Conservation (phyloP, 2,113 vertebrate genomes). For the Clarias macrocephalus region DNA sequence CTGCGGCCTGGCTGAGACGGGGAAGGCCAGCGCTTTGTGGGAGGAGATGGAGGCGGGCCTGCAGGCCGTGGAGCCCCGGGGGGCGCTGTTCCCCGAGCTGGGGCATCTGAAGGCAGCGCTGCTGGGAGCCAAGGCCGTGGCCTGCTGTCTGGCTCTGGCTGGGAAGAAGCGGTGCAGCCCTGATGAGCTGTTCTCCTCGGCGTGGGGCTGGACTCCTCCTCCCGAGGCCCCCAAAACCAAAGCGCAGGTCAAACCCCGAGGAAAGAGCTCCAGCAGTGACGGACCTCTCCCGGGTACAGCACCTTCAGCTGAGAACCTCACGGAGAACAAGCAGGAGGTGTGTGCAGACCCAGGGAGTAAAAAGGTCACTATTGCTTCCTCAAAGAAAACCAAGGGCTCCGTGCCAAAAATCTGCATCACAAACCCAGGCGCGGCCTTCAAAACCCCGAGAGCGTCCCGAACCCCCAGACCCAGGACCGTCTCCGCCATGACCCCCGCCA, state of each 20-base stretch:
- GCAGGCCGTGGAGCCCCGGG: slow-evolving; percentile 65
- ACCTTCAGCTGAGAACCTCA: not conserved
- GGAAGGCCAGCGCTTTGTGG: slow-evolving; percentile 61
- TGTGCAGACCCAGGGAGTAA: not conserved
- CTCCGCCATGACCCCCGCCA: slow-evolving; percentile 31
- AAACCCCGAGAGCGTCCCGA: slow-evolving; percentile 59
- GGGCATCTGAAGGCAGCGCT: slow-evolving; percentile 74
- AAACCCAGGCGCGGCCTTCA: slow-evolving; percentile 49
- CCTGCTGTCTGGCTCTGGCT: slow-evolving; percentile 65
- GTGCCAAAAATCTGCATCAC: slow-evolving; percentile 30
- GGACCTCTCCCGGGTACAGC: not conserved
- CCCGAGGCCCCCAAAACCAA: slow-evolving; percentile 33
- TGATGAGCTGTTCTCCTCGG: slow-evolving; percentile 70
- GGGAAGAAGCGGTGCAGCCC: slow-evolving; percentile 55
- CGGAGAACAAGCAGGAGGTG: not conserved
- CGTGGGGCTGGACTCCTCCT: slow-evolving; percentile 76
- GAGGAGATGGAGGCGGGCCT: slow-evolving; percentile 77
- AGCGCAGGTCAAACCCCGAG: slow-evolving; percentile 54
- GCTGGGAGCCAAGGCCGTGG: slow-evolving; percentile 72
- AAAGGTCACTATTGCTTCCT: slow-evolving; percentile 19
- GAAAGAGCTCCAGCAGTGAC: slow-evolving; percentile 28
- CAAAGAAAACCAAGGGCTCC: slow-evolving; percentile 60
- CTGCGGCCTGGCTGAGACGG: slow-evolving; percentile 51
- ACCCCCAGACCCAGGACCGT: slow-evolving; percentile 32
- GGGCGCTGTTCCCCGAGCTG: slow-evolving; percentile 60